Base-by-base conservation (phyloP, 2,113 vertebrate species). In the Aldabrachelys gigantea region DNA sequence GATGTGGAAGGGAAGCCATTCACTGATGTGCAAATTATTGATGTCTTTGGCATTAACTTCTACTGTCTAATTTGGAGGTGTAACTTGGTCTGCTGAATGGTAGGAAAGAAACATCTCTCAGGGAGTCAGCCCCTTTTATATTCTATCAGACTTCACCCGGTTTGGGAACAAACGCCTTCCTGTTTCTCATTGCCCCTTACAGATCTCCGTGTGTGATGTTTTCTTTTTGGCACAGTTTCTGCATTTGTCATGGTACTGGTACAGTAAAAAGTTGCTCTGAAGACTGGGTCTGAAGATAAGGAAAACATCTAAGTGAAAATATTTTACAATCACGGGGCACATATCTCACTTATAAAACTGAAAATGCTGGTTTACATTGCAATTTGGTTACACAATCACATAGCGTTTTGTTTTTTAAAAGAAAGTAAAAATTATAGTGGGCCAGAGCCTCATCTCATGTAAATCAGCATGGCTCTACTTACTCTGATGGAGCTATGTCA, bases 361-460 rank as follows among this genome's bases (percentile, higher is more conserved):
- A 95, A 96, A 96, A 95, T 49, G 80, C 88, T 83, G 59, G 21
- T 91, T 94, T 93, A 94, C 95, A 89, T 95, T 96, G 96, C 95
- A 96, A 94, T 80, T 76, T 83, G 95, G 93, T 97, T 97, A 94
- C 97, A 95, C 96, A 96, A 96, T 92, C 93, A 93, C 94, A 94
- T 95, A 92, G 94, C 96, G 96, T 96, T 97, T 96, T 96, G 89
- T 95, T 97, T 97, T 96, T 92, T 85, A 97, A 97, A 91, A 94
- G 84, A 93, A 96, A 91, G 91, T 94, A 96, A 97, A 96, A 95
- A 95, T 95, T 95, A 95, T 2, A 92, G 82, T 90, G 96, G 93
- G 95, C 94, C 96, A 94, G 88, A 94, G 95, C 89, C 84, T 96
- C 75, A 1, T 93, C 95, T 97, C 92, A 93, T 96, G 96, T 96